Conservation (phyloP, 2,888 invertebrate genomes). For the Diarsia brunnea region DNA sequence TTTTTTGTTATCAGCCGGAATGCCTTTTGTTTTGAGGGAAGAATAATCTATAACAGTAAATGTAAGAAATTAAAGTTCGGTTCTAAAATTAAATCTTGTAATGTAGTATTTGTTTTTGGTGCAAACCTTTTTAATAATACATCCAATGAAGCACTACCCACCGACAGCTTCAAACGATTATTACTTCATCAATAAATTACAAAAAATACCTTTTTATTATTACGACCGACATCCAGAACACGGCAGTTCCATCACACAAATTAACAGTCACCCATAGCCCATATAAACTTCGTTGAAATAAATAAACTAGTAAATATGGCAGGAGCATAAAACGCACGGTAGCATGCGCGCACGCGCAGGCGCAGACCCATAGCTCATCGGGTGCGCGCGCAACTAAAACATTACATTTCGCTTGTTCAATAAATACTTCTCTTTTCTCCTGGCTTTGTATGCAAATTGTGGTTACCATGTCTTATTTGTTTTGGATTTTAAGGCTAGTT, state of each 20-base stretch:
- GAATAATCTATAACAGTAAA: neutral
- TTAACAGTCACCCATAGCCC: conserved; percentile 51
- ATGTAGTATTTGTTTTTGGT: neutral
- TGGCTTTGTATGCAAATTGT: conserved; percentile 82
- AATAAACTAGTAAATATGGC: conserved; percentile 65
- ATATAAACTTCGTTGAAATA: conserved; percentile 54
- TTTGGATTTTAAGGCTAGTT: conserved; percentile 59
- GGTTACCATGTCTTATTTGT: conserved; percentile 71
- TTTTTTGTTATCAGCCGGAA: neutral
- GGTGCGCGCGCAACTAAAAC: conserved; percentile 68
- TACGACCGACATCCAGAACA: conserved; percentile 22
- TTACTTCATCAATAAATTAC: conserved; percentile 7
- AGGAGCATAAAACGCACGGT: conserved; percentile 73
- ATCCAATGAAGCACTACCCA: neutral
- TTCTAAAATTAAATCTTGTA: neutral
- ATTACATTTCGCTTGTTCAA: conserved; percentile 73
- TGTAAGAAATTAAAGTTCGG: neutral
- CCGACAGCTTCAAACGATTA: neutral
- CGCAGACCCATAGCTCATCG: conserved; percentile 73
- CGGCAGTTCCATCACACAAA: conserved; percentile 24
- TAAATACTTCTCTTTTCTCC: conserved; percentile 79
- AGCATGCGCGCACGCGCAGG: conserved; percentile 75
- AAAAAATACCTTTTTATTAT: conserved; percentile 17
- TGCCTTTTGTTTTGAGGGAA: neutral
- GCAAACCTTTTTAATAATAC: neutral